Conservation (phyloP, 2,888 invertebrate species). For the Bombyx huttoni region DNA sequence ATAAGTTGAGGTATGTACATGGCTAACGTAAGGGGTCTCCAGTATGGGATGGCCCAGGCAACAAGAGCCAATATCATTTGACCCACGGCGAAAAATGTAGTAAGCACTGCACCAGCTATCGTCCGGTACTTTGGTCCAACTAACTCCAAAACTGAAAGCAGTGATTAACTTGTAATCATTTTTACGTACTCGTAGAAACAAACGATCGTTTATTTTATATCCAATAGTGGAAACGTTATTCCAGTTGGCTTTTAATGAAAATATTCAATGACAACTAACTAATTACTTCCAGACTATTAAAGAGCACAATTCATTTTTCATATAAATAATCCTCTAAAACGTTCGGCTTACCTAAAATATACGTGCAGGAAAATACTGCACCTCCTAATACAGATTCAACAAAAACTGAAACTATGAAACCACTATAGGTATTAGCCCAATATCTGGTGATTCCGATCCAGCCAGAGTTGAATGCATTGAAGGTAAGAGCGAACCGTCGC, state of each 20-base stretch:
- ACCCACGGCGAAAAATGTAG: conserved; percentile 79
- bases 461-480: conserved; percentile 73
- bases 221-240: too few species aligned
- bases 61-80: conserved; percentile 77
- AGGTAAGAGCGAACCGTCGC: conserved; percentile 69
- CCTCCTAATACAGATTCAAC: conserved; percentile 77
- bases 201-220: too few species aligned
- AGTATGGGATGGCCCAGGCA: conserved; percentile 78
- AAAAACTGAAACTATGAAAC: conserved; percentile 78
- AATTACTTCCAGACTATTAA: not conserved
- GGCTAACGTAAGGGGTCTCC: conserved; percentile 76
- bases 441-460: conserved; percentile 75
- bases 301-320: not conserved
- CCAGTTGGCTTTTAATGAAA: too few species aligned
- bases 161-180: too few species aligned
- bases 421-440: conserved; percentile 74
- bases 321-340: not conserved
- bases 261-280: not conserved
- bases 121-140: conserved; percentile 81
- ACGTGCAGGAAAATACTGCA: conserved; percentile 74
- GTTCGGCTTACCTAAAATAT: conserved; percentile 1
- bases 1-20: conserved; percentile 79
- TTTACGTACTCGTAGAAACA: too few species aligned
- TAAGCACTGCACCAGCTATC: conserved; percentile 77
- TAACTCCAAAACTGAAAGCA: conserved; percentile 76